These are phyloP conservation scores for Scaptomyza polygonia DNA, from an alignment of 2,888 invertebrate genomes.

Conservation along the genomic window DNA sequence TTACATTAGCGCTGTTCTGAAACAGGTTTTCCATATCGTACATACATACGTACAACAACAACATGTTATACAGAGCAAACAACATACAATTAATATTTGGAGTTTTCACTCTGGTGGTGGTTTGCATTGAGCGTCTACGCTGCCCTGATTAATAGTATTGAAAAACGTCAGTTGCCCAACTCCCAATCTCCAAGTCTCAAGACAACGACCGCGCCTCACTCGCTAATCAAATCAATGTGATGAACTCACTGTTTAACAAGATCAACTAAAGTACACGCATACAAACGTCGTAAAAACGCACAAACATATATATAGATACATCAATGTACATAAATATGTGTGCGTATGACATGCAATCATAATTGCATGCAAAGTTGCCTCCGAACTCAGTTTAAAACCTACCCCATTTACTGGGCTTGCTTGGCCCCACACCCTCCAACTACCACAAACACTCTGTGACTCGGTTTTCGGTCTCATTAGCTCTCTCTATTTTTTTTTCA, in stretches of 20 bases:
- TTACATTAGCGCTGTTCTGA: slow-evolving; percentile 28
- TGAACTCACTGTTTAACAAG: slow-evolving; percentile 61
- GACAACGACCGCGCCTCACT: slow-evolving; percentile 43
- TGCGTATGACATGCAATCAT: slow-evolving; percentile 57
- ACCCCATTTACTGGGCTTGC: slow-evolving; percentile 48
- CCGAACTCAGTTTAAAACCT: slow-evolving; percentile 49
- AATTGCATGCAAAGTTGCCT: slow-evolving; percentile 55
- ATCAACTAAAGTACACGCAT: slow-evolving; percentile 37
- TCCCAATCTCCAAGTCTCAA: slow-evolving; percentile 12
- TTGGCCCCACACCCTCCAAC: slow-evolving; percentile 7
- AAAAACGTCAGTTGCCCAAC: slow-evolving; percentile 46
- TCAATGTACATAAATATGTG: neutral
- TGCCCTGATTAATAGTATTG: slow-evolving; percentile 44
- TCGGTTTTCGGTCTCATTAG: slow-evolving; percentile 26
- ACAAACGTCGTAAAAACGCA: neutral
- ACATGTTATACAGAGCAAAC: slow-evolving; percentile 11
- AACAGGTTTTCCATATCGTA: slow-evolving; percentile 50
- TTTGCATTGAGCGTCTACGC: slow-evolving; percentile 43
- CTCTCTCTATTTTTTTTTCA: slow-evolving; percentile 26
- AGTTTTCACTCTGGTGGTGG: slow-evolving; percentile 61
- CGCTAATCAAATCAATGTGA: slow-evolving; percentile 61
- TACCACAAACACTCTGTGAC: neutral
- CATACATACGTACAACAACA: neutral
- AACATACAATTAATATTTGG: slow-evolving; percentile 26
- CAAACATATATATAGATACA: neutral